Conservation (phyloP, 2,888 invertebrate genomes). For the Tanytarsus gracilentus region DNA sequence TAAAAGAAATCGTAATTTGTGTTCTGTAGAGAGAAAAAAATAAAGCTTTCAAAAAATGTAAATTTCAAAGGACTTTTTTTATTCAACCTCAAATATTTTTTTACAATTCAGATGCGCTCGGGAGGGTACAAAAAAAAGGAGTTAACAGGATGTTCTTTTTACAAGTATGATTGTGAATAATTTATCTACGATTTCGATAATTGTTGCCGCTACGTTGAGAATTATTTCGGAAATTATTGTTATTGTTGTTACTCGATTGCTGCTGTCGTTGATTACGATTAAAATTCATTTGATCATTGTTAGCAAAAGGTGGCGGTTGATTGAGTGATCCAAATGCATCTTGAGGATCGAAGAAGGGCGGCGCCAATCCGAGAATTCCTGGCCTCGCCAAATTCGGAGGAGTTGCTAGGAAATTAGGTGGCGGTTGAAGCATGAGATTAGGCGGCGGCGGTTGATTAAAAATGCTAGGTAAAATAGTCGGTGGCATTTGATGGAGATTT, state of each 20-base stretch:
- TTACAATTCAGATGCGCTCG: too few species aligned
- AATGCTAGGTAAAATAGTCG: neutral
- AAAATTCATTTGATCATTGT: slow-evolving; percentile 8
- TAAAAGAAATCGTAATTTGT: too few species aligned
- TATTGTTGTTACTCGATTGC: neutral
- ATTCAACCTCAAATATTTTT: too few species aligned
- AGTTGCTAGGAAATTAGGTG: slow-evolving; percentile 32
- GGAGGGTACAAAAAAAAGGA: neutral
- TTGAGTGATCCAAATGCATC: neutral
- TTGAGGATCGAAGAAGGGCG: slow-evolving; percentile 37
- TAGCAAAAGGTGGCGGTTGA: neutral
- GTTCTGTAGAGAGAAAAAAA: too few species aligned
- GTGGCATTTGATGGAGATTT: slow-evolving; percentile 23
- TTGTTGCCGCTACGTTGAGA: neutral
- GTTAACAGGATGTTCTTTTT: neutral
- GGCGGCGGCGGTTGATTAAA: slow-evolving; percentile 9
- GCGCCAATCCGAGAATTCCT: slow-evolving; percentile 51
- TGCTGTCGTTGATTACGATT: neutral
- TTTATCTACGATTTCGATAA: slow-evolving; percentile 9
- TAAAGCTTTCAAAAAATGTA: too few species aligned
- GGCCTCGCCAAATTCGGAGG: slow-evolving; percentile 41
- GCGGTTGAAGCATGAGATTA: neutral
- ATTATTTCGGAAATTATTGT: slow-evolving; percentile 1
- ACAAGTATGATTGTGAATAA: too few species aligned
- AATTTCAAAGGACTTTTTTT: too few species aligned